These are phyloP conservation scores for Nasonia oneida DNA, from an alignment of 2,888 invertebrate species.

Conservation along the genomic window DNA sequence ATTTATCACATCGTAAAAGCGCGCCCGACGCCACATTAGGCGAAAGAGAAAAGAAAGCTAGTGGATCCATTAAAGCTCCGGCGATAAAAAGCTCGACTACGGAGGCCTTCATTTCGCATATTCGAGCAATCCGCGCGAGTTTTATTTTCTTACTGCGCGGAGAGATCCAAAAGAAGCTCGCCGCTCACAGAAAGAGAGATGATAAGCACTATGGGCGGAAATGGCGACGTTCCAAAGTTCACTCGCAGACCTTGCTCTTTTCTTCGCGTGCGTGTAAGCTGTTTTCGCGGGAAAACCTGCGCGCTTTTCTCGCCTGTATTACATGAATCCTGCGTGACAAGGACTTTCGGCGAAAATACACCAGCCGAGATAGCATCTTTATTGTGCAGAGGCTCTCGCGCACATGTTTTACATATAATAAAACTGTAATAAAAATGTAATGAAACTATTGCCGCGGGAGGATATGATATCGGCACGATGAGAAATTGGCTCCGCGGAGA, in stretches of 20 bases:
- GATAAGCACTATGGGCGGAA: slow-evolving; percentile 47
- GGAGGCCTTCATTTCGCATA: slow-evolving; percentile 40
- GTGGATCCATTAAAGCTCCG: slow-evolving; percentile 39
- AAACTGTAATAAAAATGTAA: neutral
- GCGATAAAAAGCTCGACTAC: slow-evolving; percentile 36
- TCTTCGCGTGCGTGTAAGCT: neutral
- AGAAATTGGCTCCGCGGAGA: neutral
- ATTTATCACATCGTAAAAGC: slow-evolving; percentile 54
- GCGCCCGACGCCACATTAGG: slow-evolving; percentile 34
- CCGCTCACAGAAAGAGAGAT: neutral
- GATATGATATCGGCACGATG: neutral
- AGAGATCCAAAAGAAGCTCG: neutral
- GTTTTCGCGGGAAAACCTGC: neutral
- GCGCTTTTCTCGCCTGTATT: neutral
- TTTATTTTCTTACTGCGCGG: slow-evolving; percentile 34
- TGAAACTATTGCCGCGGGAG: neutral
- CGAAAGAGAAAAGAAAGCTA: slow-evolving; percentile 5
- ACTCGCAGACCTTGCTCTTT: slow-evolving; percentile 56
- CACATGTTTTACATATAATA: neutral
- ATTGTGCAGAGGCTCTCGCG: neutral
- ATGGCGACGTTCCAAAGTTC: slow-evolving; percentile 61
- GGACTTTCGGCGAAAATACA: slow-evolving; percentile 12
- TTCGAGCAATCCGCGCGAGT: slow-evolving; percentile 22
- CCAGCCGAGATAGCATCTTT: neutral
- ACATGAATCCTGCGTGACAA: slow-evolving; percentile 6